A percentile compares a stretch with the other conserved stretches of the same genome.
These are phyloP conservation scores for Aspidiotus rigidus DNA, from an alignment of 2,888 invertebrate species.

Conservation along the genomic window DNA sequence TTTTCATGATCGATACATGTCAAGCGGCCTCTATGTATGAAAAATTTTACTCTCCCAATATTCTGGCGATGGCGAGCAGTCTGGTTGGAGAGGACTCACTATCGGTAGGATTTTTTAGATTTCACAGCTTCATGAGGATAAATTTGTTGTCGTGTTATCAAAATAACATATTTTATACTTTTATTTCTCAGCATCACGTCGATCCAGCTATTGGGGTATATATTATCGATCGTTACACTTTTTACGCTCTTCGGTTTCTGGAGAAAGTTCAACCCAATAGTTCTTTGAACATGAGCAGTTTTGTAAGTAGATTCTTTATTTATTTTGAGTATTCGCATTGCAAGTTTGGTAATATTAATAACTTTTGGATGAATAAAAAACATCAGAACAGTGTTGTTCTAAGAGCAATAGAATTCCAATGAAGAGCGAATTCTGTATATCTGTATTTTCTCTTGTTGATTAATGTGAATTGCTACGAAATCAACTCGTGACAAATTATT, in stretches of 20 bases:
- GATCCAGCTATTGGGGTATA: conserved; percentile 98
- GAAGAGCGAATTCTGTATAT: too few relatives aligned
- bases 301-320: conserved; percentile 60
- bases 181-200: conserved; percentile 78
- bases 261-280: conserved; percentile 84
- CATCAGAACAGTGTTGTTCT: too few relatives aligned
- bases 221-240: conserved; percentile 97
- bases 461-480: too few relatives aligned
- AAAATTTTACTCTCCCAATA: conserved; percentile 95
- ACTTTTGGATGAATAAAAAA: too few relatives aligned
- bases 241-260: conserved; percentile 90
- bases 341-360: too few relatives aligned
- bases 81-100: conserved; percentile 76
- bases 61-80: conserved; percentile 93
- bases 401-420: too few relatives aligned
- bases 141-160: conserved; percentile 12
- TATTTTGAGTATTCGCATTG: too few relatives aligned
- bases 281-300: conserved; percentile 82
- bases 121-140: not conserved
- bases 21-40: conserved; percentile 99
- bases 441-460: too few relatives aligned
- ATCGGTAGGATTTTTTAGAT: conserved; percentile 29
- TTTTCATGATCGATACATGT: conserved; percentile 98
- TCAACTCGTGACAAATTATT: too few relatives aligned
- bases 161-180: not conserved